phyloP scores from a whole-genome alignment of 1,140 invertebrate species.

The Bombyx mandarina region DNA sequence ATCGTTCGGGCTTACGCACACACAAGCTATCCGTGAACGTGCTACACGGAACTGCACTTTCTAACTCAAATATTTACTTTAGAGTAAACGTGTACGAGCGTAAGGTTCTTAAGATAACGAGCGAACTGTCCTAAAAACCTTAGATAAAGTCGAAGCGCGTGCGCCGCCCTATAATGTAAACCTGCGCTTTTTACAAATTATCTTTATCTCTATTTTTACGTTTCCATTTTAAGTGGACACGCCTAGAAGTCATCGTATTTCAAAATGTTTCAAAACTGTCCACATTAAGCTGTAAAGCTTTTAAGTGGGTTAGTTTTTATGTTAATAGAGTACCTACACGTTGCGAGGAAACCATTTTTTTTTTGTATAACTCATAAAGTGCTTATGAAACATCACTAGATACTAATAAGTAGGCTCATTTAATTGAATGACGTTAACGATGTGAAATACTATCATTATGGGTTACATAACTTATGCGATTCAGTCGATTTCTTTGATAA shows the following conservation, averaged over 20 bases:
- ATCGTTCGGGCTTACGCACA: conserved; percentile 38
- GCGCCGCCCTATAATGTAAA: conserved; percentile 15
- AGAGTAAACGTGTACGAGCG: conserved; percentile 48
- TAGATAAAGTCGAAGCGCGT: conserved; percentile 45
- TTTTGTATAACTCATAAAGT: too few species aligned
- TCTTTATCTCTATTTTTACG: conserved; percentile 33
- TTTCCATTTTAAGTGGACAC: conserved; percentile 44
- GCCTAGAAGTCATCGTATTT: conserved; percentile 15
- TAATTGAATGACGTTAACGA: neutral
- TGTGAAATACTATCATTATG: neutral
- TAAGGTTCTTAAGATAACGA: conserved; percentile 60
- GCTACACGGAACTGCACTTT: conserved; percentile 68
- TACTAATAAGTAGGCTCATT: too few species aligned
- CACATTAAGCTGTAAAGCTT: conserved; percentile 6
- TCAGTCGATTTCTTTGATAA: too few species aligned
- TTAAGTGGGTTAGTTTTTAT: conserved; percentile 6
- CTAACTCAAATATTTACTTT: conserved; percentile 66
- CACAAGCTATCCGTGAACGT: conserved; percentile 50
- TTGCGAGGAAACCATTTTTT: too few species aligned
- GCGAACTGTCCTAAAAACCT: conserved; percentile 49
- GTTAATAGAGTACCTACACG: neutral
- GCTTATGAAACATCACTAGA: neutral
- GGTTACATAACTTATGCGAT: neutral
- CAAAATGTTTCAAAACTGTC: conserved; percentile 9
- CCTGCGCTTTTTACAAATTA: conserved; percentile 52